Evolutionary conservation across 1,140 invertebrate genomes (phyloP).

Genomic region (Drosophila rhopaloa): DNA sequence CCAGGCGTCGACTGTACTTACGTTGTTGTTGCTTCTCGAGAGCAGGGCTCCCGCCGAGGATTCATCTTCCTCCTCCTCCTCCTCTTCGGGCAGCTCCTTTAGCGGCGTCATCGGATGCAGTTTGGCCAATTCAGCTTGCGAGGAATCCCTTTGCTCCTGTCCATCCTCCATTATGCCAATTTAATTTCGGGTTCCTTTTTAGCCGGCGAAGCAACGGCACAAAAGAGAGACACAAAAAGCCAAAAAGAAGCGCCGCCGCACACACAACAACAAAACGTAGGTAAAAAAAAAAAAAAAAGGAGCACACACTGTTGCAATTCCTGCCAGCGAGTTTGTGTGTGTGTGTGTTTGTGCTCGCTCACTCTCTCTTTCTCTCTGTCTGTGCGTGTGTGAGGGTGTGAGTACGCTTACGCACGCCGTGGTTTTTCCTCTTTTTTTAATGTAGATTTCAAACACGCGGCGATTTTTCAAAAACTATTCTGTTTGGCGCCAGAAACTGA

Average conservation of each 20-base stretch:
- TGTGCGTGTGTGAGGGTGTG: slow-evolving; percentile 9
- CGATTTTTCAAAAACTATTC: slow-evolving; percentile 9
- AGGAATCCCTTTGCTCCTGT: slow-evolving; percentile 21
- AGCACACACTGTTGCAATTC: slow-evolving; percentile 68
- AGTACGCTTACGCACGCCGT: slow-evolving; percentile 36
- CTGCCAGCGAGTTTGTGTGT: slow-evolving; percentile 16
- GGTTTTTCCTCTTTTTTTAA: slow-evolving; percentile 8
- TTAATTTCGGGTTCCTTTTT: slow-evolving; percentile 32
- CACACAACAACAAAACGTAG: slow-evolving; percentile 46
- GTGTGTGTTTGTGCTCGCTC: slow-evolving; percentile 2
- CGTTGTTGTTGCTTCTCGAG: slow-evolving; percentile 30
- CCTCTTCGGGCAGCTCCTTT: slow-evolving; percentile 10
- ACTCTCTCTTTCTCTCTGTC: slow-evolving; percentile 8
- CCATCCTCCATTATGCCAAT: slow-evolving; percentile 68
- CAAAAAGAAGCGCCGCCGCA: slow-evolving; percentile 36
- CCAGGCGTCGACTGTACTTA: slow-evolving; percentile 44
- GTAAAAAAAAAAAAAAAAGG: slow-evolving; percentile 38
- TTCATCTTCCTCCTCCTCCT: slow-evolving; percentile 29
- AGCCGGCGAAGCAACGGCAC: slow-evolving; percentile 46
- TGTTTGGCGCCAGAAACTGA: slow-evolving; percentile 22
- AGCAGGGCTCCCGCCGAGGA: slow-evolving; percentile 25
- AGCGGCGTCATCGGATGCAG: slow-evolving; percentile 36
- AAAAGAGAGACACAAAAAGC: slow-evolving; percentile 45
- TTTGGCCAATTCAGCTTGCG: slow-evolving; percentile 10
- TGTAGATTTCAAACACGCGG: slow-evolving; percentile 20